phyloP scores from a whole-genome alignment of 2,888 invertebrate species.

The Corythucha ciliata region DNA sequence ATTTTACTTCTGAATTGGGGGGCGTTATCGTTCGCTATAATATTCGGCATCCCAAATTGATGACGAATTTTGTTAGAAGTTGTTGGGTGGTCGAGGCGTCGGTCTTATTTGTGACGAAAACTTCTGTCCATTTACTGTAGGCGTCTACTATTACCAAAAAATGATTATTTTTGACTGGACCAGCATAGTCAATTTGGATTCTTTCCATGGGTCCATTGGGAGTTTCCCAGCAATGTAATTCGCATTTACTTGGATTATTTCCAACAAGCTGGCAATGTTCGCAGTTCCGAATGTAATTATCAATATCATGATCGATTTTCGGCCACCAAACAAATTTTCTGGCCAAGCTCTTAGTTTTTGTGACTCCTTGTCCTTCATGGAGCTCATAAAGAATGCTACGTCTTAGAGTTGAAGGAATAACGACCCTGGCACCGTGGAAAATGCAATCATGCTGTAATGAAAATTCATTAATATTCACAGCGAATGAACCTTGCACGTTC shows the following conservation, averaged over 20 bases:
- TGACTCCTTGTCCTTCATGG: conserved; percentile 10
- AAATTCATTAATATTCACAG: no score
- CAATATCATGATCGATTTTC: background rate
- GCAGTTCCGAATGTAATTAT: background rate
- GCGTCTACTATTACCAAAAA: conserved; percentile 24
- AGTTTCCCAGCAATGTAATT: conserved; percentile 14
- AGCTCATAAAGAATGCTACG: background rate
- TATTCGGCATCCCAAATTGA: conserved; percentile 1
- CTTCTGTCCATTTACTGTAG: conserved; percentile 22
- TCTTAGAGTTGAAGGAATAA: conserved; percentile 5
- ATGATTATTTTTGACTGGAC: conserved; percentile 17
- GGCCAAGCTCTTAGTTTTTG: background rate
- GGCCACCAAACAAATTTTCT: conserved; percentile 2
- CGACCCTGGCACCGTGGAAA: background rate
- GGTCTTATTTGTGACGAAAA: conserved; percentile 7
- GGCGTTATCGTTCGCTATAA: conserved; percentile 7
- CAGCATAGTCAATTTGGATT: conserved; percentile 18
- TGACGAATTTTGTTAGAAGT: background rate
- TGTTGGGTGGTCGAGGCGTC: no score
- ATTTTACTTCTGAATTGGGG: background rate
- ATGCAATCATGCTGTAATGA: no score
- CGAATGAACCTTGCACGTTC: no score
- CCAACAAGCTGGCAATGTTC: background rate
- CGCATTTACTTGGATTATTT: conserved; percentile 9
- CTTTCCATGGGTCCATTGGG: conserved; percentile 13